Conservation (phyloP, 1,140 invertebrate genomes). For the Tetramorium simillimum region DNA sequence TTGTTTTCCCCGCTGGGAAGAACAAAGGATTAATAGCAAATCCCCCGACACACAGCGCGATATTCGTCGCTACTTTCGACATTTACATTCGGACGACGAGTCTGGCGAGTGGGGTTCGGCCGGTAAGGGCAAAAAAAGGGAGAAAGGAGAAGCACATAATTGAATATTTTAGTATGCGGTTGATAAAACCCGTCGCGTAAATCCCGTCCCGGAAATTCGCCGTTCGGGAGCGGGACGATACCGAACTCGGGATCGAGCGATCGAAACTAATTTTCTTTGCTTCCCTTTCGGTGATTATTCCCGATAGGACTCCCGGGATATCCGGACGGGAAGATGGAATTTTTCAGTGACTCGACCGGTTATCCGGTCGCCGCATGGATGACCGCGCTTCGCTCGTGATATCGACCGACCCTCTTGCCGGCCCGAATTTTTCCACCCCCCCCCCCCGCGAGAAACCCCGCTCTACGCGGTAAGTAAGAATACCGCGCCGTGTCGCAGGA, state of each 20-base stretch:
- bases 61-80: slow-evolving; percentile 44
- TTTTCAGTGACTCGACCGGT: slow-evolving; percentile 54
- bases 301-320: slow-evolving; percentile 50
- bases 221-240: slow-evolving; percentile 19
- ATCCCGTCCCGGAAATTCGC: slow-evolving; percentile 9
- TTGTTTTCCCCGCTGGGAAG: background rate
- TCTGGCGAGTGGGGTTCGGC: background rate
- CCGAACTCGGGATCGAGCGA: slow-evolving; percentile 10
- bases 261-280: slow-evolving; percentile 52
- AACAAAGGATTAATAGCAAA: slow-evolving; percentile 20
- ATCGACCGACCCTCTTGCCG: slow-evolving; percentile 30
- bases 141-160: slow-evolving; percentile 13
- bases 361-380: slow-evolving; percentile 21
- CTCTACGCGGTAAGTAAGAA: background rate
- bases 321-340: slow-evolving; percentile 49
- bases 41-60: background rate
- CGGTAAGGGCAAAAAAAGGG: background rate
- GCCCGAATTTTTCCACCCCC: background rate
- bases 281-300: slow-evolving; percentile 43
- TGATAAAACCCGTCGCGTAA: slow-evolving; percentile 53
- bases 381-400: slow-evolving; percentile 12
- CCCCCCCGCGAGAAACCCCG: background rate
- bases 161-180: slow-evolving; percentile 63
- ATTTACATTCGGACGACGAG: slow-evolving; percentile 22
- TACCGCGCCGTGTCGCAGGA: background rate